Conservation (phyloP, 2,888 invertebrate genomes). For the Parthenolecanium corni region DNA sequence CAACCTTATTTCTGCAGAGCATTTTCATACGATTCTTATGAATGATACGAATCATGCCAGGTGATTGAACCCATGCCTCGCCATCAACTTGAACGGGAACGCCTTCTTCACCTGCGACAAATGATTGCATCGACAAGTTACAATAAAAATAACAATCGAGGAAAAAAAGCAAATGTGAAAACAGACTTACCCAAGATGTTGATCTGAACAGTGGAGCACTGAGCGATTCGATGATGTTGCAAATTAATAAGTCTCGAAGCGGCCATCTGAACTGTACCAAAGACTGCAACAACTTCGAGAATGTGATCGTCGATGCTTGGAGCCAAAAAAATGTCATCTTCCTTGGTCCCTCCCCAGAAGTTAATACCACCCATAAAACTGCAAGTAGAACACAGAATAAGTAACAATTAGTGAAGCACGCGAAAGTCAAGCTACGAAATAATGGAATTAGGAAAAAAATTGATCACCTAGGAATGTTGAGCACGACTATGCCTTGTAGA, state of each 20-base stretch:
- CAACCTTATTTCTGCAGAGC: constrained; percentile 75
- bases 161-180: constrained; percentile 13
- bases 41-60: constrained; percentile 87
- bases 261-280: constrained; percentile 95
- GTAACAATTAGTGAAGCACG: background rate
- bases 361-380: constrained; percentile 98
- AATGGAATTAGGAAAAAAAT: background rate
- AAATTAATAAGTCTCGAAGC: constrained; percentile 87
- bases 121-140: background rate
- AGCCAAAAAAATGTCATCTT: constrained; percentile 79
- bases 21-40: constrained; percentile 97
- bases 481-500: constrained; percentile 88
- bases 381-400: constrained; percentile 34
- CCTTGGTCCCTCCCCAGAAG: constrained; percentile 92
- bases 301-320: constrained; percentile 94
- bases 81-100: constrained; percentile 95
- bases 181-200: constrained; percentile 67
- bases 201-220: constrained; percentile 90
- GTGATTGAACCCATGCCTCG: constrained; percentile 95
- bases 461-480: constrained; percentile 77
- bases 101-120: constrained; percentile 57
- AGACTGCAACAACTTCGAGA: constrained; percentile 93
- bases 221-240: constrained; percentile 93
- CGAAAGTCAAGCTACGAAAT: background rate
- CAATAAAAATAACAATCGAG: no score